phyloP scores from a whole-genome alignment of 1,140 invertebrate genomes.

The Scaptomyza montana region DNA sequence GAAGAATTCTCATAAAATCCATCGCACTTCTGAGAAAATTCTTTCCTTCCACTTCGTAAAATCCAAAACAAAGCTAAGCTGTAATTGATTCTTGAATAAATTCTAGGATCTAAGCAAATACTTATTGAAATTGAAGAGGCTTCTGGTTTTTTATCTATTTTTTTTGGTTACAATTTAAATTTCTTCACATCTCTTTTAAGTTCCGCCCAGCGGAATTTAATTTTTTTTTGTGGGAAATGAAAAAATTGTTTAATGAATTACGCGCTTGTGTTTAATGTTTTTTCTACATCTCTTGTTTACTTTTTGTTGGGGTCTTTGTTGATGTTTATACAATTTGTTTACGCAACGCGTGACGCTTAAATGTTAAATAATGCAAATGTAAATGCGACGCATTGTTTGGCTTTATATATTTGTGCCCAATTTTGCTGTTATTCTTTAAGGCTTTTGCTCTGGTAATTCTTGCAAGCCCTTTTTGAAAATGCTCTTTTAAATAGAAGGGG shows the following conservation, averaged over 20 bases:
- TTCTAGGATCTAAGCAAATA: not conserved
- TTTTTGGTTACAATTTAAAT: not conserved
- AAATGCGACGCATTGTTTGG: slow-evolving; percentile 71
- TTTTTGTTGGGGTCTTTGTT: slow-evolving; percentile 33
- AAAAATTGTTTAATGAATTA: slow-evolving; percentile 75
- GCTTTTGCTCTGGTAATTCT: slow-evolving; percentile 27
- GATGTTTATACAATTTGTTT: slow-evolving; percentile 78
- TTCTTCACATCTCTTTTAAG: not conserved
- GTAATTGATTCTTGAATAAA: not conserved
- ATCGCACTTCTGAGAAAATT: not conserved
- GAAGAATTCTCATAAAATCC: not conserved
- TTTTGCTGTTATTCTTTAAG: slow-evolving; percentile 35
- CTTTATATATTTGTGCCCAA: slow-evolving; percentile 41
- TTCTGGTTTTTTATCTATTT: too few species aligned
- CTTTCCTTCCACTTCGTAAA: not conserved
- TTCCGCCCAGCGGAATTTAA: not conserved
- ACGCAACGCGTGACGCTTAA: slow-evolving; percentile 81
- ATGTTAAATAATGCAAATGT: slow-evolving; percentile 82
- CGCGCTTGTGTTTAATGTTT: slow-evolving; percentile 56
- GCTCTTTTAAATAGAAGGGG: not conserved
- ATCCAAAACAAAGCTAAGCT: not conserved
- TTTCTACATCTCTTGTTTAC: slow-evolving; percentile 8
- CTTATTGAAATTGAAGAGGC: not conserved
- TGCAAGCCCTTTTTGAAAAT: slow-evolving; percentile 56
- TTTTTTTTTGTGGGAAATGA: slow-evolving; percentile 26